These are phyloP conservation scores for Bothrops alternatus DNA, from an alignment of 2,797 vertebrate species.

Conservation along the genomic window DNA sequence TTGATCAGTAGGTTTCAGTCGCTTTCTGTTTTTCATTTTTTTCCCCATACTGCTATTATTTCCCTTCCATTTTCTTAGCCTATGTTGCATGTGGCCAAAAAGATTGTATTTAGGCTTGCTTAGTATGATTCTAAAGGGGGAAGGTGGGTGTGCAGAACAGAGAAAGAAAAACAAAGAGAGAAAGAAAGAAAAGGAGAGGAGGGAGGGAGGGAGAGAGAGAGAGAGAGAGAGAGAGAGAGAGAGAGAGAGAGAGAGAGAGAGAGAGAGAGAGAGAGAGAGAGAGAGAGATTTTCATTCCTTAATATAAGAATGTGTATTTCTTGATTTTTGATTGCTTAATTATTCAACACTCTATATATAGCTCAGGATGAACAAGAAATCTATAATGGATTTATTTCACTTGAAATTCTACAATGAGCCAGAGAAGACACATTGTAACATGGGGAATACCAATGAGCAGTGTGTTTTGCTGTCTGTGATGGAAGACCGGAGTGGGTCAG, in stretches of 20 bases:
- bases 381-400: not conserved
- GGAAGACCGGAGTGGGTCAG: not conserved
- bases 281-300: not conserved
- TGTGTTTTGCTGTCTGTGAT: not conserved
- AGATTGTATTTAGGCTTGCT: not conserved
- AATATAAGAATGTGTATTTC: not conserved
- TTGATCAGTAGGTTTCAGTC: not conserved
- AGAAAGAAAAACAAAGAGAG: not conserved
- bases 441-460: not conserved
- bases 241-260: not conserved
- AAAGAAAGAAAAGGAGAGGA: not conserved
- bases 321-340: not conserved
- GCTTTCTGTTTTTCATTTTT: not conserved
- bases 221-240: not conserved
- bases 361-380: not conserved
- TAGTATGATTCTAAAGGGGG: not conserved
- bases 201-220: not conserved
- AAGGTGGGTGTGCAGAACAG: not conserved
- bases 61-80: not conserved
- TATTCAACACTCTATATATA: not conserved
- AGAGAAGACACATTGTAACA: not conserved
- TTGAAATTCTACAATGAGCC: not conserved
- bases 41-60: not conserved
- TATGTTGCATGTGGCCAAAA: not conserved
- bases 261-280: not conserved